phyloP scores from a whole-genome alignment of 2,113 vertebrate species.

The Podarcis muralis region DNA sequence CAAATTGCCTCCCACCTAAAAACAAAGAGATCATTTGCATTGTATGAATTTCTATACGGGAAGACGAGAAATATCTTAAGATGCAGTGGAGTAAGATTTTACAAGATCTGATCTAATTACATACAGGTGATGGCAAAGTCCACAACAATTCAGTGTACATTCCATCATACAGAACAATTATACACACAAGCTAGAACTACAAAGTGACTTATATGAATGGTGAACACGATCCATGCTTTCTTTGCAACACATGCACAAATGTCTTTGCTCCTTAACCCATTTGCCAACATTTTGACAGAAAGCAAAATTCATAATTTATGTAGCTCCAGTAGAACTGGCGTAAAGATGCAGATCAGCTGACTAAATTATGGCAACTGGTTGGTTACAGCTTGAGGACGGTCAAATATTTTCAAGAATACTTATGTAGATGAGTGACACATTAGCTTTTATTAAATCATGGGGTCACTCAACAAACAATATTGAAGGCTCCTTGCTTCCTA shows the following conservation, averaged over 20 bases:
- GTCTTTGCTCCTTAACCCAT: slow-evolving; percentile 33
- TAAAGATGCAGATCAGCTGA: not conserved
- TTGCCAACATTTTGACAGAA: slow-evolving; percentile 19
- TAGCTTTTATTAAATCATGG: not conserved
- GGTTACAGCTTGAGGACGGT: not conserved
- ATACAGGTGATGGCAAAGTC: not conserved
- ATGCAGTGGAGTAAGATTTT: not conserved
- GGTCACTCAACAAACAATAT: not conserved
- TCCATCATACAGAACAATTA: slow-evolving; percentile 15
- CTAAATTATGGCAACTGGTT: not conserved
- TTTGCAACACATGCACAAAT: slow-evolving; percentile 35
- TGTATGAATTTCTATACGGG: slow-evolving; percentile 29
- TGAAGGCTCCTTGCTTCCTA: not conserved
- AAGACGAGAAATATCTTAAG: slow-evolving; percentile 22
- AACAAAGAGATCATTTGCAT: not conserved
- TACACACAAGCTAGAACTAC: slow-evolving; percentile 20
- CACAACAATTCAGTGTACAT: slow-evolving; percentile 13
- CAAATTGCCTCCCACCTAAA: slow-evolving; percentile 37
- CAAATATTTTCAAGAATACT: not conserved
- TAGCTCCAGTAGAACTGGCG: not conserved
- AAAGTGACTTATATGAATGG: slow-evolving; percentile 40
- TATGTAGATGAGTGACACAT: not conserved
- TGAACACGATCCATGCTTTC: slow-evolving; percentile 70
- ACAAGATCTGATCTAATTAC: not conserved
- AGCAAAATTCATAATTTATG: not conserved